A percentile compares a stretch with the other conserved stretches of the same genome.
phyloP scores from a whole-genome alignment of 2,113 vertebrate genomes.

The Acrocephalus kingi region DNA sequence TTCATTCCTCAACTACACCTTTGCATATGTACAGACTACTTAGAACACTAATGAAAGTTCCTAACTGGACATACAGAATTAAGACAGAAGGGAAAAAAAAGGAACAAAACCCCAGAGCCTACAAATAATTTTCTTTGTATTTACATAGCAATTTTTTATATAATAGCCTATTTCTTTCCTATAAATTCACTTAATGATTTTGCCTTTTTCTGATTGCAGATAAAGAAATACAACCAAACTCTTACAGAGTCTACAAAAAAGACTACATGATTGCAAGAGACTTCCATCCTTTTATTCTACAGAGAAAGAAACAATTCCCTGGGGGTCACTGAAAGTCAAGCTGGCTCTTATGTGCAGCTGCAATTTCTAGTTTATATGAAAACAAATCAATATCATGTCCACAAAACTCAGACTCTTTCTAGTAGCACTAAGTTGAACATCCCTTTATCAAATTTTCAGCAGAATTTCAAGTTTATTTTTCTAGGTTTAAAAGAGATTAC shows the following conservation, averaged over 20 bases:
- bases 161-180: constrained; percentile 65
- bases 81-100: not conserved
- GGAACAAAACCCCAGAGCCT: not conserved
- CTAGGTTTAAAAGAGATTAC: not conserved
- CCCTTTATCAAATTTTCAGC: constrained; percentile 29
- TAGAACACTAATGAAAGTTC: not conserved
- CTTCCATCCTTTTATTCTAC: constrained; percentile 20
- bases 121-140: constrained; percentile 46
- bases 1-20: not conserved
- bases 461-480: constrained; percentile 30
- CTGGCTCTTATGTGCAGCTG: not conserved
- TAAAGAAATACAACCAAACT: constrained; percentile 1
- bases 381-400: constrained; percentile 37
- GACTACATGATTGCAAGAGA: not conserved
- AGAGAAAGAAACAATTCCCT: constrained; percentile 49
- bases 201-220: not conserved
- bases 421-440: constrained; percentile 23
- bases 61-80: not conserved
- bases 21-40: not conserved
- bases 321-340: constrained; percentile 11
- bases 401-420: not conserved
- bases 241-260: not conserved
- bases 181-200: constrained; percentile 4
- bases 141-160: constrained; percentile 73
- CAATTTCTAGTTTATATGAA: constrained; percentile 48